These are phyloP conservation scores for Neogale vison DNA, from an alignment of 2,113 vertebrate species.

Conservation along the genomic window DNA sequence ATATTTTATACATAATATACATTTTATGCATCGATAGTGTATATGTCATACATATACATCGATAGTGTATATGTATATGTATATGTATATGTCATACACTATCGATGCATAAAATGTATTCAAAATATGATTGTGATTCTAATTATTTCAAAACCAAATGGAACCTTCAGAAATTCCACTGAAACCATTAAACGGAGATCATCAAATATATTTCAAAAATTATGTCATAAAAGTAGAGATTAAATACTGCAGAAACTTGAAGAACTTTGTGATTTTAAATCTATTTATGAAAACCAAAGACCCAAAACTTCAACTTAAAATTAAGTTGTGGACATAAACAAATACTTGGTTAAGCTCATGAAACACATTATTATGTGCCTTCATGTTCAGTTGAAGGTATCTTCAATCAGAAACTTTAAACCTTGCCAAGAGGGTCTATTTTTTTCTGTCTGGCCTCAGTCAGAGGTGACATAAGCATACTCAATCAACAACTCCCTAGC, in stretches of 20 bases:
- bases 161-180: conserved; percentile 33
- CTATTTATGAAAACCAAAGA: conserved; percentile 33
- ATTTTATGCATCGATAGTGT: no score
- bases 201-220: background rate
- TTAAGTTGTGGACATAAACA: conserved; percentile 39
- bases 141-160: conserved; percentile 32
- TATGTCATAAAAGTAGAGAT: background rate
- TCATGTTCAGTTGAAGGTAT: conserved; percentile 10
- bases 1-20: no score
- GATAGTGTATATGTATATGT: no score
- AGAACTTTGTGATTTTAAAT: background rate
- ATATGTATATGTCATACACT: background rate
- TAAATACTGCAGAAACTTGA: background rate
- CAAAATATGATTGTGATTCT: background rate
- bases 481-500: conserved; percentile 28
- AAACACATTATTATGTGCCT: background rate
- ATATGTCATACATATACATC: no score
- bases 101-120: background rate
- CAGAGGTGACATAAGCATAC: background rate
- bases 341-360: background rate
- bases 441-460: conserved; percentile 4
- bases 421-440: background rate
- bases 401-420: conserved; percentile 7
- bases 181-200: background rate
- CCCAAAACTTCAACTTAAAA: background rate